Conservation (phyloP, 2,888 invertebrate genomes). For the Drosophila aldrichi region DNA sequence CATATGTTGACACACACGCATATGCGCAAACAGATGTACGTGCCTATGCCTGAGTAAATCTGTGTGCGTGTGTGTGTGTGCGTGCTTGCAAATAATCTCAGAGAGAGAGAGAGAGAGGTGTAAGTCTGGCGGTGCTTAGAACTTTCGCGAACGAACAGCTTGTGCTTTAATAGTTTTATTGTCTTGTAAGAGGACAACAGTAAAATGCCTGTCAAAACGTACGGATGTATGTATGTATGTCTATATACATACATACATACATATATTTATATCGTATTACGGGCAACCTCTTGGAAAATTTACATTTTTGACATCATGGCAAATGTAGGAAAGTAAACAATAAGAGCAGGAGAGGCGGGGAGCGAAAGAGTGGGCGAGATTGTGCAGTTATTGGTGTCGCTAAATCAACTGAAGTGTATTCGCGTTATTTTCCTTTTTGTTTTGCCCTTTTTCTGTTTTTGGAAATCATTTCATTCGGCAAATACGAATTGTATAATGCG, state of each 20-base stretch:
- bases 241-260: background rate
- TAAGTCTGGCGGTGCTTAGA: slow-evolving; percentile 28
- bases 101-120: slow-evolving; percentile 10
- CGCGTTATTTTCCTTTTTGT: background rate
- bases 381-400: slow-evolving; percentile 4
- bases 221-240: background rate
- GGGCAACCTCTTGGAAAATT: background rate
- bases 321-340: background rate
- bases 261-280: slow-evolving; percentile 1
- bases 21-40: slow-evolving; percentile 4
- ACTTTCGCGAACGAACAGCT: slow-evolving; percentile 2
- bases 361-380: background rate
- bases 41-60: background rate
- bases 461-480: background rate
- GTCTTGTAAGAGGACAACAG: slow-evolving; percentile 4
- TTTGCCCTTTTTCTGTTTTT: background rate
- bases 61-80: background rate
- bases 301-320: background rate
- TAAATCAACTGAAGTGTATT: slow-evolving; percentile 1
- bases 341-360: background rate
- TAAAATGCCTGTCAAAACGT: background rate
- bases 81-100: slow-evolving; percentile 16
- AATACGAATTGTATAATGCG: slow-evolving; percentile 4
- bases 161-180: slow-evolving; percentile 1
- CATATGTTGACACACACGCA: slow-evolving; percentile 25